Conservation (phyloP, 2,797 vertebrate species). For the Adelosebastes latens region DNA sequence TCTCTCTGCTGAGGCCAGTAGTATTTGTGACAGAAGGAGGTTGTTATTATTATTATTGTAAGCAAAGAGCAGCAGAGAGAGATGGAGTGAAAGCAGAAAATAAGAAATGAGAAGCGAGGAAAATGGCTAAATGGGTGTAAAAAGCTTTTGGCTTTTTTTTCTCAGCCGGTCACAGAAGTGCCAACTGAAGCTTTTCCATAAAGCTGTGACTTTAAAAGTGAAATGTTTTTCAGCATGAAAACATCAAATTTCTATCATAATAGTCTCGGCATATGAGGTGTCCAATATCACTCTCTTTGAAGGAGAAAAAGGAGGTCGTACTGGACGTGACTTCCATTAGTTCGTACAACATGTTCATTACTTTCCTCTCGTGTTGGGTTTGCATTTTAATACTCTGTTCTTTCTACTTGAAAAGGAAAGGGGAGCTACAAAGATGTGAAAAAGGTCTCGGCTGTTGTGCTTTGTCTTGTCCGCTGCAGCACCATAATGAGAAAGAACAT, state of each 20-base stretch:
- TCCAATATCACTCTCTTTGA: not conserved
- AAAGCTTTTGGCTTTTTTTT: not conserved
- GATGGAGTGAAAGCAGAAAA: conserved; percentile 32
- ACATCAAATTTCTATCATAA: not conserved
- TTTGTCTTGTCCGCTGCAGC: conserved; percentile 45
- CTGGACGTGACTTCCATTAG: not conserved
- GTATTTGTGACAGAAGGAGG: conserved; percentile 46
- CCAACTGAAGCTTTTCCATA: conserved; percentile 9
- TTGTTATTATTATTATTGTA: conserved; percentile 24
- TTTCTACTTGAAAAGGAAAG: not conserved
- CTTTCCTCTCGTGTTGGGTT: not conserved
- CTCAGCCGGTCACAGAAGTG: conserved; percentile 20
- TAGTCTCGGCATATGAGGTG: not conserved
- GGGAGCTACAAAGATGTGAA: not conserved
- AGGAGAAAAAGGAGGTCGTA: not conserved
- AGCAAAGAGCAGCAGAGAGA: conserved; percentile 14
- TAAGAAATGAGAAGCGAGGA: conserved; percentile 29
- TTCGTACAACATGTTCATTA: not conserved
- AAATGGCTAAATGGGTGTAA: conserved; percentile 27
- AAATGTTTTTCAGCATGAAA: conserved; percentile 14
- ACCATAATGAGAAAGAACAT: conserved; percentile 53
- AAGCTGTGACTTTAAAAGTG: not conserved
- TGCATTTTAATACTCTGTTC: not conserved
- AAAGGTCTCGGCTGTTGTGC: conserved; percentile 41
- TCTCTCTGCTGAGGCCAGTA: conserved; percentile 17